Evolutionary conservation across 2,888 invertebrate genomes (phyloP), one percentile per base, ranked within the genome.

Genomic region (Craniophora ligustri): DNA sequence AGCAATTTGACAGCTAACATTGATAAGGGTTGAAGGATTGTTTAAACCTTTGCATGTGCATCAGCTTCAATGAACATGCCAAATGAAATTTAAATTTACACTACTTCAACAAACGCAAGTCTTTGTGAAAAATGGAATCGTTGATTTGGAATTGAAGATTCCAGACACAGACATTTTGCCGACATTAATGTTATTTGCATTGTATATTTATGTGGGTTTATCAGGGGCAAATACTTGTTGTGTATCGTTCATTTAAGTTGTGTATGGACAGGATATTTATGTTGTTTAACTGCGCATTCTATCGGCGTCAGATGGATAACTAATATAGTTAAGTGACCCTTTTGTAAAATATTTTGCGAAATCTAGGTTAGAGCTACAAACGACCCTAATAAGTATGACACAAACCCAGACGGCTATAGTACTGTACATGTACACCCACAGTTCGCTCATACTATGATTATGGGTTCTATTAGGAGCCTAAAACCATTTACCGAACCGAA

Each of bases 161-260:
- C 39, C 51, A 59, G 30, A 60, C 16, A 26, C 41, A 59, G 21
- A 16, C 34, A 7, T 53, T 61, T 21, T 11, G 44, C 44, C 10
- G 26, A 60, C 40, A 35, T 53, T 40, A 19, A 1, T 5, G 2
- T 45, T 13, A 61, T 59, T 61, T 45, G 19, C 35, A 45, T 26
- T 59, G 53, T 35, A 40, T 40, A 45, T 53, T 60, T 60, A 45
- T 60, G 16, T 40, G 35, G n/a, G n/a, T 60, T 36, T 58, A 0
- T 26, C 21, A 21, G 2, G 21, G 8, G 4, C n/a, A n/a, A n/a
- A n/a, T n/a, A n/a, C n/a, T n/a, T n/a, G n/a, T n/a, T n/a, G n/a
- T n/a, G n/a, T n/a, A n/a, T n/a, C n/a, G n/a, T n/a, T n/a, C n/a
- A n/a, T n/a, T n/a, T n/a, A n/a, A n/a, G n/a, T n/a, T n/a, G n/a